These are phyloP conservation scores for Resseliella maxima DNA, from an alignment of 2,888 invertebrate genomes.

Conservation along the genomic window DNA sequence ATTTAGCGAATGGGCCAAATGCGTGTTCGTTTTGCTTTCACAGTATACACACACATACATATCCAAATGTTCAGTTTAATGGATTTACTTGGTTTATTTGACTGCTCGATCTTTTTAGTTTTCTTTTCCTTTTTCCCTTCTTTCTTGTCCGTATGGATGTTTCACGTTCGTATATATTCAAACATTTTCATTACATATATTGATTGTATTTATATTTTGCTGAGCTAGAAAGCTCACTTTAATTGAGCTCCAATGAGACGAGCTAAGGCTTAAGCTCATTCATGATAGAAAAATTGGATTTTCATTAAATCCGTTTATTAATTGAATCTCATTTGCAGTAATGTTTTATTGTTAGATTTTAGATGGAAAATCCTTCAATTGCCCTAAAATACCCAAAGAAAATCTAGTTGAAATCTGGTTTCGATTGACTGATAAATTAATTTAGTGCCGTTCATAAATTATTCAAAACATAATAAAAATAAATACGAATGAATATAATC, in stretches of 20 bases:
- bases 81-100: constrained; percentile 34
- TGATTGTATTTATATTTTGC: too few relatives aligned
- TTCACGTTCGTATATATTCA: neutral
- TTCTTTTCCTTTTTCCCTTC: neutral
- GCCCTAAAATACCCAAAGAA: neutral
- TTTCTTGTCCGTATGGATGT: neutral
- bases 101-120: neutral
- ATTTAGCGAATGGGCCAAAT: constrained; percentile 8
- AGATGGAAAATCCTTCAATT: neutral
- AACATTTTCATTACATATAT: too few relatives aligned
- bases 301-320: constrained; percentile 47
- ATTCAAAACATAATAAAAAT: neutral
- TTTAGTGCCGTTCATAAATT: neutral
- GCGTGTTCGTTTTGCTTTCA: too few relatives aligned
- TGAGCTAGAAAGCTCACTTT: neutral
- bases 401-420: neutral
- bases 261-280: neutral
- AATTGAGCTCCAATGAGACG: neutral
- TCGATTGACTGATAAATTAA: neutral
- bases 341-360: constrained; percentile 17
- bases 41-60: neutral
- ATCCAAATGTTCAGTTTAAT: constrained; percentile 3
- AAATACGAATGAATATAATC: neutral
- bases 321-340: neutral
- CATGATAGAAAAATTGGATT: neutral